Conservation (phyloP, 2,888 invertebrate species). For the Oscheius sp. region DNA sequence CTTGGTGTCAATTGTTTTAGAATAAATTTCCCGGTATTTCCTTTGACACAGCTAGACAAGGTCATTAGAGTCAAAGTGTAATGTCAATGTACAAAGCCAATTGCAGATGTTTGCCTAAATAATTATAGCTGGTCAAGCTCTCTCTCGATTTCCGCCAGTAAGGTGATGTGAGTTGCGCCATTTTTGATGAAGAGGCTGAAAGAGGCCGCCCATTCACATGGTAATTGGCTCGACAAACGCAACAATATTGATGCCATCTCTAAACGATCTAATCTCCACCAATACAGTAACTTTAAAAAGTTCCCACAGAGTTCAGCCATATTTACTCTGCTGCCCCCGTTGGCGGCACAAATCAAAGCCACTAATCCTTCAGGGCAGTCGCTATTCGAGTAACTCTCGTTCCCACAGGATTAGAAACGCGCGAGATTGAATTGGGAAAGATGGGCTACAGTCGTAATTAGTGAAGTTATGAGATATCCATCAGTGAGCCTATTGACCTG, state of each 20-base stretch:
- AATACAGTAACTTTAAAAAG: not conserved
- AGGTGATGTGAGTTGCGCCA: conserved; percentile 22
- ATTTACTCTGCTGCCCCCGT: conserved; percentile 1
- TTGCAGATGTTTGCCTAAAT: conserved; percentile 13
- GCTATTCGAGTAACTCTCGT: conserved; percentile 2
- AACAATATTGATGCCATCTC: not conserved
- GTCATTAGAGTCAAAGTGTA: conserved; percentile 9
- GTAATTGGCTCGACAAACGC: conserved; percentile 20
- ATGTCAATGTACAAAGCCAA: conserved; percentile 10
- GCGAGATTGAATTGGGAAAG: not conserved
- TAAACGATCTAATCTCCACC: not conserved
- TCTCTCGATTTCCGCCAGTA: not conserved
- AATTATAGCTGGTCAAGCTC: not conserved
- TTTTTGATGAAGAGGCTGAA: not conserved
- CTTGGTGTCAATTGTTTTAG: not conserved
- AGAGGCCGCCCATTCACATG: conserved; percentile 26
- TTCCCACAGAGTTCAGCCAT: conserved; percentile 23
- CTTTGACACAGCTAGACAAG: not conserved
- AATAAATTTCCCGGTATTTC: not conserved
- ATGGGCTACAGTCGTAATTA: too few species aligned
- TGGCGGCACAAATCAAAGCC: conserved; percentile 18
- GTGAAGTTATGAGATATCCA: conserved; percentile 11
- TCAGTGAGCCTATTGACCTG: conserved; percentile 12
- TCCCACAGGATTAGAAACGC: conserved; percentile 21
- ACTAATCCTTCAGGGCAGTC: conserved; percentile 14